These are phyloP conservation scores for Cheiracanthium punctorium DNA, from an alignment of 2,888 invertebrate species.

Conservation along the genomic window DNA sequence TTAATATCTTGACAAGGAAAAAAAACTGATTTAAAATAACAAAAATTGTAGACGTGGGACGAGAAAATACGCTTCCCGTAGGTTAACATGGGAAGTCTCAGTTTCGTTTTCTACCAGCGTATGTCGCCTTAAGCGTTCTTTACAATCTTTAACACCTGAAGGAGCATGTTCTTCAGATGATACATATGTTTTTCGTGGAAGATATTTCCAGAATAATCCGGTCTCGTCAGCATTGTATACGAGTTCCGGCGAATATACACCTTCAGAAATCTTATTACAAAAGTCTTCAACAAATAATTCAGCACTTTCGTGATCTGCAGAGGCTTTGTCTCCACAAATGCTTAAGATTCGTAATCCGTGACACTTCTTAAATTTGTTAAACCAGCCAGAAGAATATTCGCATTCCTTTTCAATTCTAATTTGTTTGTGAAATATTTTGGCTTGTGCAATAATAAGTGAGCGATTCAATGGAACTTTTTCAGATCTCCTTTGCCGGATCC, in stretches of 20 bases:
- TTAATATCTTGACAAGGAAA: too few relatives aligned
- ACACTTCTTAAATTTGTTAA: too few relatives aligned
- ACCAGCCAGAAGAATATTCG: too few relatives aligned
- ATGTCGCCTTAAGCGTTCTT: too few relatives aligned
- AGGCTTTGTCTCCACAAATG: neutral
- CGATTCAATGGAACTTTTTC: too few relatives aligned
- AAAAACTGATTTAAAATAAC: too few relatives aligned
- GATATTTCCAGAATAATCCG: too few relatives aligned
- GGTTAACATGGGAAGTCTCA: too few relatives aligned
- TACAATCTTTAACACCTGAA: neutral
- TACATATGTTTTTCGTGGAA: too few relatives aligned
- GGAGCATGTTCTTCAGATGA: neutral
- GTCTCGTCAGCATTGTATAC: neutral
- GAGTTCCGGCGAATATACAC: neutral
- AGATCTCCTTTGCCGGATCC: neutral
- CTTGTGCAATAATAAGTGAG: conserved; percentile 20
- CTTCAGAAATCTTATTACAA: neutral
- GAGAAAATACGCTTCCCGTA: too few relatives aligned
- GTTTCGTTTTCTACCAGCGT: too few relatives aligned
- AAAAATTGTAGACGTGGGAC: too few relatives aligned
- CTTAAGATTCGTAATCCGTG: neutral
- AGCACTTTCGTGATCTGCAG: neutral
- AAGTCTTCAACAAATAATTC: neutral
- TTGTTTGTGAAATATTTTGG: neutral
- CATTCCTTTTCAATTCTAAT: neutral